Percentiles rank a stretch among this genome's conserved stretches.
These are phyloP conservation scores for Hepsetus odoe DNA, from an alignment of 2,113 vertebrate genomes.

Conservation along the genomic window DNA sequence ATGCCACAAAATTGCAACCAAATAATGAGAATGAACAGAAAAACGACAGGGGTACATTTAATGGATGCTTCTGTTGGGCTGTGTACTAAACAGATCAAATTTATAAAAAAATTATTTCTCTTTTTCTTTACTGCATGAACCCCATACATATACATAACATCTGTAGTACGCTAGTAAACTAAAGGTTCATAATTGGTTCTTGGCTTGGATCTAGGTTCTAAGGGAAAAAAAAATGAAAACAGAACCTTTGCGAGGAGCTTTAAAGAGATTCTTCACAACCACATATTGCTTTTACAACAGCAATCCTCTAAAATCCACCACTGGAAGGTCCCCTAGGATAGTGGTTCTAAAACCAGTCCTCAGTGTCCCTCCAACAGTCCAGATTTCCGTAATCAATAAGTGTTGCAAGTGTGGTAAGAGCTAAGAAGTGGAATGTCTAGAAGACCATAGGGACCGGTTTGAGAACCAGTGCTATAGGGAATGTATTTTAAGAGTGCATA, in stretches of 20 bases:
- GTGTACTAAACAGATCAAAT: neutral
- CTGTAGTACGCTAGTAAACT: neutral
- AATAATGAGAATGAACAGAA: conserved; percentile 1
- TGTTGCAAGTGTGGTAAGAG: too few species aligned
- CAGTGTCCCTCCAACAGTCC: too few species aligned
- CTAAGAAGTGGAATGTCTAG: too few species aligned
- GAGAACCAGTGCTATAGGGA: too few species aligned
- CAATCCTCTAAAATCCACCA: neutral
- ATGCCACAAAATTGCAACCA: neutral
- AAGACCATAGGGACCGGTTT: too few species aligned
- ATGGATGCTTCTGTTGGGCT: neutral
- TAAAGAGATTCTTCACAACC: too few species aligned
- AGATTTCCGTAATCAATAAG: too few species aligned
- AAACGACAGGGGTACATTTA: neutral
- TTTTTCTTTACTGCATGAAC: neutral
- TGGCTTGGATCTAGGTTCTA: too few species aligned
- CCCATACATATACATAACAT: neutral
- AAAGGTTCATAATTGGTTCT: too few species aligned
- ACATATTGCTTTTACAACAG: neutral
- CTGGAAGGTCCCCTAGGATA: neutral
- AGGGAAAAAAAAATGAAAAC: too few species aligned
- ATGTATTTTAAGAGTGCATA: neutral
- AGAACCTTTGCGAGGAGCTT: too few species aligned
- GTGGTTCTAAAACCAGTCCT: too few species aligned
- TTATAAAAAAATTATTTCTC: neutral